Evolutionary conservation across 2,888 invertebrate genomes (phyloP).

Genomic region (Entomobrya proxima): DNA sequence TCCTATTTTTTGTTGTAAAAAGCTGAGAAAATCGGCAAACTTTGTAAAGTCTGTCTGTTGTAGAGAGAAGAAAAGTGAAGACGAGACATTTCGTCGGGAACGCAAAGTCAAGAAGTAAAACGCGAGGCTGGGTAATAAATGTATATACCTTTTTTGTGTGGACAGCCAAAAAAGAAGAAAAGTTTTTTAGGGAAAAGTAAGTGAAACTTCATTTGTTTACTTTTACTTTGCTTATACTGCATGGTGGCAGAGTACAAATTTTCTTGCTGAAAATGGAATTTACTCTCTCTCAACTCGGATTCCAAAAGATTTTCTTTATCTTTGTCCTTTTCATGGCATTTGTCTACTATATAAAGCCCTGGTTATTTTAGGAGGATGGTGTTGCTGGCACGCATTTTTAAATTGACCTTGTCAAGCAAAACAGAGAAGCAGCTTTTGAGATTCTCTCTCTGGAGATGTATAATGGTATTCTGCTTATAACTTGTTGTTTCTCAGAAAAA

Average conservation of each 20-base stretch:
- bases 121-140: neutral
- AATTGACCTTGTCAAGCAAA: constrained; percentile 65
- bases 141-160: neutral
- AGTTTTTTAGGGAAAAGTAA: constrained; percentile 28
- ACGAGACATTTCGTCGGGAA: neutral
- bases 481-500: no score
- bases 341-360: neutral
- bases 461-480: no score
- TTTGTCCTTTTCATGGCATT: constrained; percentile 15
- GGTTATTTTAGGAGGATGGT: neutral
- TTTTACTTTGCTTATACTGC: constrained; percentile 29
- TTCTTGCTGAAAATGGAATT: constrained; percentile 7
- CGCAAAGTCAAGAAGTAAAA: neutral
- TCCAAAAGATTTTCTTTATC: constrained; percentile 15
- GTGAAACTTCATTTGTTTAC: constrained; percentile 63
- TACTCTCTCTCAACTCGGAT: neutral
- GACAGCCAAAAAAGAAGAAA: neutral
- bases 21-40: constrained; percentile 53
- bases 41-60: constrained; percentile 7
- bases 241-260: neutral
- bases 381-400: constrained; percentile 51
- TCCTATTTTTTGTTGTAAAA: neutral
- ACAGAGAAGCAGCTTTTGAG: neutral
- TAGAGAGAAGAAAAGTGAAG: neutral
- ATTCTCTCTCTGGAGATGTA: neutral